These are phyloP conservation scores for Arctopsyche grandis DNA, from an alignment of 1,140 invertebrate genomes.

Conservation along the genomic window DNA sequence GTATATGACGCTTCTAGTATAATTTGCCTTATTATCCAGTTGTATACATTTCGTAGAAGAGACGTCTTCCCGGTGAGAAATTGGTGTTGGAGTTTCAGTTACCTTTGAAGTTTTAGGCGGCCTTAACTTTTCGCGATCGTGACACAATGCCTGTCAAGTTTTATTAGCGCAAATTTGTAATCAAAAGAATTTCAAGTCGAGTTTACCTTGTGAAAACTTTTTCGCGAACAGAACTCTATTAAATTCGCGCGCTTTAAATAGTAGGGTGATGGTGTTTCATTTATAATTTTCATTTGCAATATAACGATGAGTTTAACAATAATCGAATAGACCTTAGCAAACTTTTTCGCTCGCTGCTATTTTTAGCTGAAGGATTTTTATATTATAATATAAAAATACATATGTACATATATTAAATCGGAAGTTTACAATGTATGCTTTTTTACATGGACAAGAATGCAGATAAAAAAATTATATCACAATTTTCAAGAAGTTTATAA, in stretches of 20 bases:
- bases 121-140: background rate
- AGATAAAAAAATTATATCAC: too few species aligned
- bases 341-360: background rate
- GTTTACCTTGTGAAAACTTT: background rate
- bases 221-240: conserved; percentile 14
- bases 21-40: too few species aligned
- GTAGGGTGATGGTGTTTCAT: background rate
- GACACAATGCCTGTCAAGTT: conserved; percentile 14
- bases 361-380: too few species aligned
- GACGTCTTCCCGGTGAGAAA: background rate
- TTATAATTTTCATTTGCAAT: background rate
- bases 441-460: too few species aligned
- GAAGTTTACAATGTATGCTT: too few species aligned
- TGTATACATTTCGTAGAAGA: too few species aligned
- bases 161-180: conserved; percentile 2
- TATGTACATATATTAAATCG: too few species aligned
- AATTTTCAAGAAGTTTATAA: too few species aligned
- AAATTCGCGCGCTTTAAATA: background rate
- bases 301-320: background rate
- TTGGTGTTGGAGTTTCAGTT: background rate
- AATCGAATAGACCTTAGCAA: background rate
- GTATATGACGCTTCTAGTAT: too few species aligned
- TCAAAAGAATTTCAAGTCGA: conserved; percentile 9
- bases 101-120: background rate
- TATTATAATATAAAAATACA: too few species aligned